Conservation (phyloP, 2,888 invertebrate genomes). For the Lasiommata megera region DNA sequence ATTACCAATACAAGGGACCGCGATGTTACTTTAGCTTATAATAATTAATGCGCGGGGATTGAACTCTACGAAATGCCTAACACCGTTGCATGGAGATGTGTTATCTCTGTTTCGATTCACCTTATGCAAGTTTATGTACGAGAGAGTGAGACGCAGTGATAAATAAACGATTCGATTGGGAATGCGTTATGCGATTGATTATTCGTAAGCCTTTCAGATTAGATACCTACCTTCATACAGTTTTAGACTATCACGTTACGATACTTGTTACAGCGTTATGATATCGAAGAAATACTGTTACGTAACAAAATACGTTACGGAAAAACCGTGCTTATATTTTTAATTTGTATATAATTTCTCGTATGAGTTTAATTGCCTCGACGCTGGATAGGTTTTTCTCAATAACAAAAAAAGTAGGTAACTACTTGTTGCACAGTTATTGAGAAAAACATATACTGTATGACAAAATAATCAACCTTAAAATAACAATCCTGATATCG, state of each 20-base stretch:
- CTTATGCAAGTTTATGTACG: background rate
- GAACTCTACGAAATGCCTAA: conserved; percentile 22
- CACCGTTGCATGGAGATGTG: conserved; percentile 5
- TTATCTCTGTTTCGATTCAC: background rate
- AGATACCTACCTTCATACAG: background rate
- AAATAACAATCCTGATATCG: too few species aligned
- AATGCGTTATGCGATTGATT: conserved; percentile 3
- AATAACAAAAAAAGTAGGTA: too few species aligned
- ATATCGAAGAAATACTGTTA: background rate
- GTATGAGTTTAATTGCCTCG: too few species aligned
- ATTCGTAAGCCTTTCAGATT: background rate
- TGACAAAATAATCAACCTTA: too few species aligned
- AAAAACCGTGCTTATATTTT: background rate
- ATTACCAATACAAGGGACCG: background rate
- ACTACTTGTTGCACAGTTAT: too few species aligned
- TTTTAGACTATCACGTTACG: background rate
- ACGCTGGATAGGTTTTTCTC: too few species aligned
- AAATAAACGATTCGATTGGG: conserved; percentile 4
- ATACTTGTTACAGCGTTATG: background rate
- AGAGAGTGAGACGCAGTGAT: conserved; percentile 4
- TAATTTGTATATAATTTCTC: too few species aligned
- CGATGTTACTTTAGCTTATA: background rate
- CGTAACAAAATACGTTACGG: background rate
- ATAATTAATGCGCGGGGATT: conserved; percentile 14
- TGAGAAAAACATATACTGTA: too few species aligned